Evolutionary conservation across 2,888 invertebrate species (phyloP).

Genomic region (Ashinkailepas kermadecensis): DNA sequence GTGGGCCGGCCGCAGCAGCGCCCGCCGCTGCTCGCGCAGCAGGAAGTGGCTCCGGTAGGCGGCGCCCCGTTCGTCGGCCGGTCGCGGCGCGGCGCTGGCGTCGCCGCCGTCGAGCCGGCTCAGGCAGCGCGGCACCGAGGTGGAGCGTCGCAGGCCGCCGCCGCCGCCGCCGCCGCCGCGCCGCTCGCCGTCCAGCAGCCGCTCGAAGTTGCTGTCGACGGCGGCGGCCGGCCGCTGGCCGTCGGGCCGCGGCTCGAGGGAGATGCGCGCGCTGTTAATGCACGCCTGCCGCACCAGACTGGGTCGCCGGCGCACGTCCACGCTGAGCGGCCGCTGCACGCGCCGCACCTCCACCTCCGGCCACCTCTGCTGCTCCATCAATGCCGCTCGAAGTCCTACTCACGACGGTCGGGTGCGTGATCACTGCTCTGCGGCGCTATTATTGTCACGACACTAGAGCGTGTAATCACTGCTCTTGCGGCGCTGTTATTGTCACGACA

Average conservation of each 20-base stretch:
- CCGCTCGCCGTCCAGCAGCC: neutral
- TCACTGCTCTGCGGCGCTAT: no score
- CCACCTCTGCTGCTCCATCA: neutral
- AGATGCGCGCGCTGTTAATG: neutral
- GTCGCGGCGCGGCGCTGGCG: neutral
- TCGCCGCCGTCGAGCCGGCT: neutral
- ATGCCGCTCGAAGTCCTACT: no score
- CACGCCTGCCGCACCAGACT: conserved; percentile 2
- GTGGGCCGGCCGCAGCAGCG: conserved; percentile 2
- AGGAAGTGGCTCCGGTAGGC: conserved; percentile 10
- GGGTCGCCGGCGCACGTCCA: neutral
- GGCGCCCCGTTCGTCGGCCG: neutral
- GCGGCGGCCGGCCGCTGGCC: neutral
- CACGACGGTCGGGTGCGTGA: no score
- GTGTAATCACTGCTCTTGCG: no score
- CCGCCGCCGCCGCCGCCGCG: neutral
- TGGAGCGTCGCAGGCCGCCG: neutral
- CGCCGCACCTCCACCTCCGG: neutral
- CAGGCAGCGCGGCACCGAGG: neutral
- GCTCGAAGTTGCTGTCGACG: neutral
- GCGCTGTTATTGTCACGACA: no score
- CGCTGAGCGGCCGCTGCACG: neutral
- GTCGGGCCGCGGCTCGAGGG: neutral
- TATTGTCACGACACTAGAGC: no score
- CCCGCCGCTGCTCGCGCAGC: neutral